Evolutionary conservation across 2,888 invertebrate species (phyloP), one percentile per base, ranked within the genome.

Genomic region (Drosophila trichaetosa): DNA sequence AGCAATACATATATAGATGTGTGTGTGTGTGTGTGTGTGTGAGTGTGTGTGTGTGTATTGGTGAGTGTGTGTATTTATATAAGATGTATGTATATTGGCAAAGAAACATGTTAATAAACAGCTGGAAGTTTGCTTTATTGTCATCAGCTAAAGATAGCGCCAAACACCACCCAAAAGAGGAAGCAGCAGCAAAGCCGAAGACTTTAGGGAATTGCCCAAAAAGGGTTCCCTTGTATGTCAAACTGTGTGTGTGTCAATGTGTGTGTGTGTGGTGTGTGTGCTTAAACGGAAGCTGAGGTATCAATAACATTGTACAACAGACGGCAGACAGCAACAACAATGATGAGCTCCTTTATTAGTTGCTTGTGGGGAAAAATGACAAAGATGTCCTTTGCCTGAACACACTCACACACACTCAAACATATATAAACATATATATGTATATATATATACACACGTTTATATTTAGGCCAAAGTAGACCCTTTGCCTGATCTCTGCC

Each of bases 51-150:
- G 54, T 34, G 52, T 57, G 48, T 18, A 5, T 5, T 31, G 31
- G 40, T n/a, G 11, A 6, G 13, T 38, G 51, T 21, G 48, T 42
- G 57, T 58, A 54, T 59, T 58, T 70, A 59, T 64, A 57, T 60
- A 58, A 58, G 58, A 48, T 67, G 64, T 69, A 53, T 51, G 38
- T 67, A 80, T 85, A 87, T 87, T 83, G 82, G 77, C 83, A 80
- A 83, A 83, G 87, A 82, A 87, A 89, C 87, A 87, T 87, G 89
- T 85, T 87, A 87, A 87, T 87, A 87, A 87, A 87, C 87, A 89
- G 89, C 87, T 89, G 89, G 74, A 85, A 83, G 89, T 87, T 85
- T 85, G 80, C 85, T 89, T 87, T 87, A 89, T 87, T 87, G 89
- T 87, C 87, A 82, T 76, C 81, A 76, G 81, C 61, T 69, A 51